Evolutionary conservation across 2,888 invertebrate genomes (phyloP), one percentile per base, ranked within the genome.

Genomic region (Panorpa germanica): DNA sequence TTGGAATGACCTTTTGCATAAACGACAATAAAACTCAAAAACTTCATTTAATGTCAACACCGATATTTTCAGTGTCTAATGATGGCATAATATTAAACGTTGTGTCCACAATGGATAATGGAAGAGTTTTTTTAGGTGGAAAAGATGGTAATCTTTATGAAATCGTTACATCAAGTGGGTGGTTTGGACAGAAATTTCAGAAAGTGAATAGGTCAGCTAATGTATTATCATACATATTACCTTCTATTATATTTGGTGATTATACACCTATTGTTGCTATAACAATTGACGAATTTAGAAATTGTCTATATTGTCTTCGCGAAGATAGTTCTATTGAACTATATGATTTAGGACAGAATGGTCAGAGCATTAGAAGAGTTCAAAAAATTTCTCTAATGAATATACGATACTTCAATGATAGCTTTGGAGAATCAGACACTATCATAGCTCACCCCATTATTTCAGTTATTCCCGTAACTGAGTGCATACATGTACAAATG

Each of bases 131-230:
- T 52, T 68, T 95, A 50, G 91, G 91, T 12, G 90, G 86, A 13
- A 81, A 81, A 48, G 93, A 96, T 61, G 91, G 93, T 7, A 81
- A 77, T 42, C 59, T 98, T 2, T 93, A 85, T 62, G 98, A 98
- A 66, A 74, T 96, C 39, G 70, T 71, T 39, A n/a, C n/a, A n/a
- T n/a, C n/a, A n/a, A n/a, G n/a, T n/a, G n/a, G n/a, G n/a, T 95
- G 93, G 93, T 88, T 93, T 55, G 85, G 88, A 12, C 82, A 86
- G 52, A 77, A 88, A 40, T 95, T 90, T 51, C 80, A 81, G 51
- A 95, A 91, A 61, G 66, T 91, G 2, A 95, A 96, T 52, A n/a
- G n/a, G n/a, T n/a, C n/a, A n/a, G n/a, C n/a, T n/a, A n/a, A n/a
- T n/a, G n/a, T n/a, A n/a, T n/a, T n/a, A 10, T 18, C 8, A 9